Evolutionary conservation across 2,888 invertebrate genomes (phyloP).

Genomic region (Abrostola triplasia): DNA sequence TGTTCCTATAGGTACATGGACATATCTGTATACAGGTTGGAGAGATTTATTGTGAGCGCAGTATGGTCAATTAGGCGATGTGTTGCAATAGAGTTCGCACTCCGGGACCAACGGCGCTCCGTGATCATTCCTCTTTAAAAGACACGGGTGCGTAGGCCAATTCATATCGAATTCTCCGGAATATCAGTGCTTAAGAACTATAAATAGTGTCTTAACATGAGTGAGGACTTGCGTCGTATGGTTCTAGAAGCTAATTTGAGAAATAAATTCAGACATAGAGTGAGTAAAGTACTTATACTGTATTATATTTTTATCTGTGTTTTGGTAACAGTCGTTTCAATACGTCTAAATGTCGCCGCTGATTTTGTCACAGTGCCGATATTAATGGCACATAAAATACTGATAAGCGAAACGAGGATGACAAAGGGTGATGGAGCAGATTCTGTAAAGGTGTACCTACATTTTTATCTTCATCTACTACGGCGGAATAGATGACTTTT

Average conservation of each 20-base stretch:
- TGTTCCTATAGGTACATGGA: too few species aligned
- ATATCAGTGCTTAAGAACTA: too few species aligned
- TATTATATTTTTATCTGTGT: background rate
- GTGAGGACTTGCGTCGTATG: slow-evolving; percentile 4
- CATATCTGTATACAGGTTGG: background rate
- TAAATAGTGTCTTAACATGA: background rate
- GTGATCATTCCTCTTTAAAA: background rate
- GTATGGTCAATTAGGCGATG: slow-evolving; percentile 5
- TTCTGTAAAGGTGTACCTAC: too few species aligned
- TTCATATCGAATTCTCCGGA: slow-evolving; percentile 2
- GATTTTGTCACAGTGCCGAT: too few species aligned
- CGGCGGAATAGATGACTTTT: too few species aligned
- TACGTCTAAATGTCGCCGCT: too few species aligned
- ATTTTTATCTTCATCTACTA: too few species aligned
- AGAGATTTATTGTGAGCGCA: slow-evolving; percentile 5
- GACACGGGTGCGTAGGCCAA: slow-evolving; percentile 7
- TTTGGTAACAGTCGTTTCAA: too few species aligned
- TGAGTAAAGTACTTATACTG: slow-evolving; percentile 2
- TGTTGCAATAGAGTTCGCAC: slow-evolving; percentile 6
- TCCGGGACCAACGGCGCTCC: background rate
- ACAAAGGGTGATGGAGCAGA: too few species aligned
- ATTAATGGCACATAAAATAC: too few species aligned
- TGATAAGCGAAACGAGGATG: too few species aligned
- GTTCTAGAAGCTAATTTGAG: slow-evolving; percentile 16
- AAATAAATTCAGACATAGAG: slow-evolving; percentile 5